Percentiles rank a stretch among this genome's conserved stretches.
Conservation (phyloP, 2,888 invertebrate species). For the Cryptocephalus primarius region DNA sequence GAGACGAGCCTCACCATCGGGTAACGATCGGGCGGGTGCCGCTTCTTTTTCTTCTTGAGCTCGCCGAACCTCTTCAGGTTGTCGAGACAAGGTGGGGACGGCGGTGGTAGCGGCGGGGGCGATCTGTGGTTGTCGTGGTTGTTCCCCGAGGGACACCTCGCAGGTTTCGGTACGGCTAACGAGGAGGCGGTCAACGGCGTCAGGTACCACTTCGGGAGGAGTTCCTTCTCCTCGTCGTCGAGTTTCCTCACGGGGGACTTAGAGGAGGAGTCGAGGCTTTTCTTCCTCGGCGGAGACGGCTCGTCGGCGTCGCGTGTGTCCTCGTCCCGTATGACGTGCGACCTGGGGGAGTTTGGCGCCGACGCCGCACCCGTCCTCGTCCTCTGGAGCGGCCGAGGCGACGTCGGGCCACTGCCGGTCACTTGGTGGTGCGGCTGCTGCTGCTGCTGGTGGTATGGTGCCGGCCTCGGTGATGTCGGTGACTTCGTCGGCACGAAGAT, state of each 20-base stretch:
- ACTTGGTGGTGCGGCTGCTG: neutral
- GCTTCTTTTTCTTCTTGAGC: conserved; percentile 57
- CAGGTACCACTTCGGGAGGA: too few species aligned
- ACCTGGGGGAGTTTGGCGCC: conserved; percentile 35
- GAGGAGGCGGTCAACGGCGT: neutral
- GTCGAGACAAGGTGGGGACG: conserved; percentile 41
- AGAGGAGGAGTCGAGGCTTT: conserved; percentile 24
- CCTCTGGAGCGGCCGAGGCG: conserved; percentile 39
- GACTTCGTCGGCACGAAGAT: conserved; percentile 83
- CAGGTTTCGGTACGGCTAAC: neutral
- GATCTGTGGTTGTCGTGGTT: neutral
- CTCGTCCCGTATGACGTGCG: conserved; percentile 20
- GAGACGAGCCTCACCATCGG: conserved; percentile 64
- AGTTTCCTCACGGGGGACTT: conserved; percentile 3
- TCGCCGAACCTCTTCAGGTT: conserved; percentile 61
- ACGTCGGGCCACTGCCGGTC: conserved; percentile 48
- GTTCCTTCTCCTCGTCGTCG: too few species aligned
- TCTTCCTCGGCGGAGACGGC: conserved; percentile 33
- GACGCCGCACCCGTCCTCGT: conserved; percentile 51
- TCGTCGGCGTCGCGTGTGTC: conserved; percentile 11
- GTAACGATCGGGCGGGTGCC: conserved; percentile 22
- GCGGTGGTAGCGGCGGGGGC: conserved; percentile 14
- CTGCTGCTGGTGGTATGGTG: conserved; percentile 41
- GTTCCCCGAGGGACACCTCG: neutral
- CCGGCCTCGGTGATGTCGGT: conserved; percentile 48